Evolutionary conservation across 2,113 vertebrate species (phyloP), one percentile per base, ranked within the genome.

Genomic region (Stercorarius parasiticus): DNA sequence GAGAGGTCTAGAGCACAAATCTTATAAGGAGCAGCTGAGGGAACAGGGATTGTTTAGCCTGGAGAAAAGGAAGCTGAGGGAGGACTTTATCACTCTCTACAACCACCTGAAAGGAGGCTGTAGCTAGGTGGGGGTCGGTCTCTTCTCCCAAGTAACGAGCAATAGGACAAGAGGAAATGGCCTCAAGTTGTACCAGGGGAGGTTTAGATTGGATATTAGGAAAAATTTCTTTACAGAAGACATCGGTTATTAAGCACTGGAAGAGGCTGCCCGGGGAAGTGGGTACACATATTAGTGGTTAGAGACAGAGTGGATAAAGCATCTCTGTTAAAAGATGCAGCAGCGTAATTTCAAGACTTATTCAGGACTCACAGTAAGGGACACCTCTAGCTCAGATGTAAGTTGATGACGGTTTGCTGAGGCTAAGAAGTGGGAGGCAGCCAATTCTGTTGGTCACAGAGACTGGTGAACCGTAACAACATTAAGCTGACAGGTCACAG

Each of bases 321-420:
- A 42, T 18, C 32, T 62, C n/a, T 49, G 4, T 21, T 23, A 94
- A 83, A 21, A 93, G 15, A 52, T 14, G 59, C 5, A 79, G 26
- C 8, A 58, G 15, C 9, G 4, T 34, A 32, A 91, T 53, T 82
- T 64, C 38, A 71, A 64, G n/a, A 56, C n/a, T 53, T 59, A 58
- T 11, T 71, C 0, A 0, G 50, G 26, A 64, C 43, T 47, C 17
- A 49, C 6, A 67, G 8, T 3, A 8, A 90, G 10, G 43, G 20
- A 38, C 6, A 71, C 13, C 5, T 66, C n/a, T 69, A 78, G 49
- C 16, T 65, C 43, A 93, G 9, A 65, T 10, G 7, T 17, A 76
- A 94, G 12, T 0, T 82, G 47, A 82, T 55, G 30, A 52, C 30
- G 56, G 45, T 36, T 90, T 40, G 71, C 2, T 27, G 20, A 87